Evolutionary conservation across 2,113 vertebrate genomes (phyloP).

Genomic region (Paralichthys olivaceus): DNA sequence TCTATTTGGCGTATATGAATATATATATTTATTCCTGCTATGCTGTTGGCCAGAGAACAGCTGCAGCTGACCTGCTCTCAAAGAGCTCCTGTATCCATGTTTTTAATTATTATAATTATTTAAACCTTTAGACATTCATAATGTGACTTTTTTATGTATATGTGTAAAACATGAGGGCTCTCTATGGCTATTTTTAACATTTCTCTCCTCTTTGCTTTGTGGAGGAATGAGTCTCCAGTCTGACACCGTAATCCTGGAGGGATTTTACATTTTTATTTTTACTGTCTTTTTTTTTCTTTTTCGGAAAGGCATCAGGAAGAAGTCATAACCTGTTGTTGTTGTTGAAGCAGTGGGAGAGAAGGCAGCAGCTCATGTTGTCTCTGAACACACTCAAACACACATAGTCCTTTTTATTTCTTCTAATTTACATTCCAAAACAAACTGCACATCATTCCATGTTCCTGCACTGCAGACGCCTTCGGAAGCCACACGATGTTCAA

Average conservation of each 20-base stretch:
- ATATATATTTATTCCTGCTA: constrained; percentile 82
- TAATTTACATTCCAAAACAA: constrained; percentile 64
- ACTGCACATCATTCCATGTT: constrained; percentile 63
- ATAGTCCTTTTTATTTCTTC: constrained; percentile 32
- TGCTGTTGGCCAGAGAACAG: constrained; percentile 75
- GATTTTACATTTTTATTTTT: neutral
- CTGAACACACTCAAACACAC: constrained; percentile 11
- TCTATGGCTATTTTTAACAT: constrained; percentile 61
- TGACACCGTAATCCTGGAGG: constrained; percentile 38
- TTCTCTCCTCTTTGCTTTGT: constrained; percentile 33
- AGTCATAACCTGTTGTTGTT: constrained; percentile 57
- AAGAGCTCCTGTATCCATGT: constrained; percentile 82
- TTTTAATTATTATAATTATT: constrained; percentile 82
- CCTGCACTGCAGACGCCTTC: constrained; percentile 30
- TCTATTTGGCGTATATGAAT: constrained; percentile 70
- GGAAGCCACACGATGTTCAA: constrained; percentile 37
- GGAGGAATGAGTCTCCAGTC: constrained; percentile 44
- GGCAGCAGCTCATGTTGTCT: constrained; percentile 29
- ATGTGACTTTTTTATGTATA: constrained; percentile 70
- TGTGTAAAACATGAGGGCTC: constrained; percentile 82
- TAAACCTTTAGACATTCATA: constrained; percentile 83
- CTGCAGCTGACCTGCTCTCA: constrained; percentile 83
- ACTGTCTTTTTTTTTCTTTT: constrained; percentile 2
- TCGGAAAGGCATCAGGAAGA: constrained; percentile 55
- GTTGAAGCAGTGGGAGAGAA: constrained; percentile 43